Percentiles rank a stretch among this genome's conserved stretches.
phyloP scores from a whole-genome alignment of 30 jellyfish, hydroid and myxozoan species.

The Aurelia sp. region DNA sequence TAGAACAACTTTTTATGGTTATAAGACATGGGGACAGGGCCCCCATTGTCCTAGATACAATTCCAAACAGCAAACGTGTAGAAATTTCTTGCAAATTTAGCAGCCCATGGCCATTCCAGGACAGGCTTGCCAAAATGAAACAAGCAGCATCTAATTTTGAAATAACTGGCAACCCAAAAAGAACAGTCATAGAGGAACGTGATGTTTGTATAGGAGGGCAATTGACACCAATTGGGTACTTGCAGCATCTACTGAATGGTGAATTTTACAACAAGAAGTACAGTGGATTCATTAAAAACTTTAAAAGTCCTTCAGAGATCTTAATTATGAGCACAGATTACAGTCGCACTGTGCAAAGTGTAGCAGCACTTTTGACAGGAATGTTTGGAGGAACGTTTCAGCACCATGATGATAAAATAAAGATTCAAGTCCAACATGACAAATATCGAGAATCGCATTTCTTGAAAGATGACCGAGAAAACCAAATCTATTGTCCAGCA shows the following conservation, averaged over 20 bases:
- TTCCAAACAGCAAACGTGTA: constrained; percentile 89
- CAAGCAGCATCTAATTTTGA: constrained; percentile 35
- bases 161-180: constrained; percentile 41
- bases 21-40: constrained; percentile 98
- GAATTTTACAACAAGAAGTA: constrained; percentile 63
- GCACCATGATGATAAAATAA: neutral
- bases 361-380: constrained; percentile 88
- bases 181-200: constrained; percentile 63
- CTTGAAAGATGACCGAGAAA: constrained; percentile 48
- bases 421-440: constrained; percentile 69
- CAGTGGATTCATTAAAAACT: constrained; percentile 24
- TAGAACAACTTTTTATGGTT: constrained; percentile 82
- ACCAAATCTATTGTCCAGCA: constrained; percentile 66
- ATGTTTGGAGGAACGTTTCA: constrained; percentile 53
- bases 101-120: constrained; percentile 14
- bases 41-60: constrained; percentile 81
- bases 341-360: constrained; percentile 97
- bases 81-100: constrained; percentile 75
- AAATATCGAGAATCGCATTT: constrained; percentile 77
- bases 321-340: constrained; percentile 80
- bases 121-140: constrained; percentile 37
- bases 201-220: constrained; percentile 86
- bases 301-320: constrained; percentile 34
- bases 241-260: constrained; percentile 89
- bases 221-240: constrained; percentile 89